phyloP scores from a whole-genome alignment of 2,113 vertebrate species.

The Madoqua kirkii region DNA sequence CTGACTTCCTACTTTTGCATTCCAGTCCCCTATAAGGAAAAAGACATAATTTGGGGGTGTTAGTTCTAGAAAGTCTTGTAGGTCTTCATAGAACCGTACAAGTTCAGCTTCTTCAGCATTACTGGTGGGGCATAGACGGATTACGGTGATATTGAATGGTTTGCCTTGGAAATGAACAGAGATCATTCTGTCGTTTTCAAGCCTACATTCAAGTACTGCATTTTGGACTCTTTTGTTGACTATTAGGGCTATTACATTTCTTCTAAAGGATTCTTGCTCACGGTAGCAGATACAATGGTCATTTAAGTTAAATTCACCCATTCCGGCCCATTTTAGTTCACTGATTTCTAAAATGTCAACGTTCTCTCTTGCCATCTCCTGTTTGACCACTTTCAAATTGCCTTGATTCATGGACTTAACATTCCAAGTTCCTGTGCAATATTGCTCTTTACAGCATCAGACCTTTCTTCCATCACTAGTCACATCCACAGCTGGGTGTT shows the following conservation, averaged over 20 bases:
- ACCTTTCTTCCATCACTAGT: background rate
- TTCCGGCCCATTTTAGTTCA: background rate
- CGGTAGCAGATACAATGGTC: background rate
- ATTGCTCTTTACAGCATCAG: background rate
- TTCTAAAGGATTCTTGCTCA: background rate
- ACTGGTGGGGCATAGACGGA: background rate
- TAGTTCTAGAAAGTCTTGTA: background rate
- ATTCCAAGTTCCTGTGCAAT: background rate
- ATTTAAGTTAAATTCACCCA: background rate
- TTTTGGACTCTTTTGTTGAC: background rate
- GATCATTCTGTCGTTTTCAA: background rate
- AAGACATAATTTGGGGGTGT: accelerated
- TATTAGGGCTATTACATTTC: background rate
- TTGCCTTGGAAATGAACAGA: background rate
- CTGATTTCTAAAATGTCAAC: background rate
- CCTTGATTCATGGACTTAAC: background rate
- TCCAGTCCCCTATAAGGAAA: background rate
- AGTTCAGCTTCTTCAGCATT: background rate
- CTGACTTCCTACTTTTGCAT: background rate
- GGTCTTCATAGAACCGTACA: background rate
- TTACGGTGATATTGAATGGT: background rate
- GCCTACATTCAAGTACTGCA: background rate
- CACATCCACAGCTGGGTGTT: background rate
- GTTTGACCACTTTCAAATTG: background rate
- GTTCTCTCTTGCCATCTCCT: background rate